phyloP scores from a whole-genome alignment of 2,888 invertebrate species.

The Calliphora vomitoria region DNA sequence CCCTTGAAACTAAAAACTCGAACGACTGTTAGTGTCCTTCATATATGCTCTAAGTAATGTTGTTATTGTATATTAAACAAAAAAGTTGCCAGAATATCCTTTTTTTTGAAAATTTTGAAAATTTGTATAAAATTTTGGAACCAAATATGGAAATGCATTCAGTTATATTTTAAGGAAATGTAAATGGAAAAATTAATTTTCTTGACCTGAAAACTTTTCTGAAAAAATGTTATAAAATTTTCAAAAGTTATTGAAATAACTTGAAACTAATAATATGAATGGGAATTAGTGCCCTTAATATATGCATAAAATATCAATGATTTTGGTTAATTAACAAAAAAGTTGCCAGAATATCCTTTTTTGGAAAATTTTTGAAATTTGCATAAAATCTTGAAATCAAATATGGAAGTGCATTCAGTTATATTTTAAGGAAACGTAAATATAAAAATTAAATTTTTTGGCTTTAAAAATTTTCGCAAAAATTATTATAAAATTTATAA shows the following conservation, averaged over 20 bases:
- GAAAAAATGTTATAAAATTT: too few relatives aligned
- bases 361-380: neutral
- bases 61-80: too few relatives aligned
- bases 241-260: too few relatives aligned
- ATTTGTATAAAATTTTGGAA: too few relatives aligned
- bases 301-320: accelerated
- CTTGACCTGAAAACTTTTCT: too few relatives aligned
- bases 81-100: neutral
- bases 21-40: neutral
- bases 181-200: too few relatives aligned
- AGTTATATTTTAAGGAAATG: neutral
- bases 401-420: neutral
- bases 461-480: too few relatives aligned
- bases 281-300: neutral
- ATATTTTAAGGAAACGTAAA: neutral
- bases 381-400: too few relatives aligned
- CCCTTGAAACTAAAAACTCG: neutral
- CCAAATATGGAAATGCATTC: too few relatives aligned
- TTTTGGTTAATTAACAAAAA: too few relatives aligned
- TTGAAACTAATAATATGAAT: neutral
- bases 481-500: too few relatives aligned
- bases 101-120: neutral
- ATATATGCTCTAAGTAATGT: neutral
- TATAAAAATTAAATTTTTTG: too few relatives aligned
- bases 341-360: conserved; percentile 4